Conservation (phyloP, 2,797 vertebrate genomes). For the Oryzias sinensis region DNA sequence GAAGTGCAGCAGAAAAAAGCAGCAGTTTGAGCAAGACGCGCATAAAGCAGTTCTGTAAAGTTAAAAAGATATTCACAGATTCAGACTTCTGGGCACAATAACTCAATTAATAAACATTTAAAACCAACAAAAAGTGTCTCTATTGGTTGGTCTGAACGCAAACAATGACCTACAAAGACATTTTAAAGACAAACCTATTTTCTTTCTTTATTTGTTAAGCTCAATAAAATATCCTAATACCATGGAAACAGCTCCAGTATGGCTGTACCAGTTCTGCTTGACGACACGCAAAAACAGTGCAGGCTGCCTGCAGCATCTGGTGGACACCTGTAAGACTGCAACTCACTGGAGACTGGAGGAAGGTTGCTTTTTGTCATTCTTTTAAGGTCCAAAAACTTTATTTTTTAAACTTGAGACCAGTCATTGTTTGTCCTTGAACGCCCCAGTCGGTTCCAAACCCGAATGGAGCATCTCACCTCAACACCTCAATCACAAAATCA, state of each 20-base stretch:
- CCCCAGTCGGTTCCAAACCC: neutral
- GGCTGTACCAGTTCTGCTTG: slow-evolving; percentile 32
- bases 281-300: slow-evolving; percentile 36
- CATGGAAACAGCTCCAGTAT: slow-evolving; percentile 41
- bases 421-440: no score
- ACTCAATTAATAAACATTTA: no score
- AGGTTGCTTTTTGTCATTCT: slow-evolving; percentile 41
- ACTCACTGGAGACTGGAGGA: slow-evolving; percentile 43
- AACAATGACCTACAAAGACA: neutral
- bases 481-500: slow-evolving; percentile 39
- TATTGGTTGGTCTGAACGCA: no score
- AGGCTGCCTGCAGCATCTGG: slow-evolving; percentile 73
- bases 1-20: no score
- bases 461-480: slow-evolving; percentile 20
- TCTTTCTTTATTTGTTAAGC: slow-evolving; percentile 24
- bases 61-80: no score
- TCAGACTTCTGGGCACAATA: no score
- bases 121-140: neutral
- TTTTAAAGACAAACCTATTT: neutral
- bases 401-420: no score
- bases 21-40: no score
- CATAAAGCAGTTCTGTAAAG: no score
- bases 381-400: slow-evolving; percentile 42
- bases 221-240: slow-evolving; percentile 40
- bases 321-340: slow-evolving; percentile 73